A percentile compares a stretch with the other conserved stretches of the same genome.
These are phyloP conservation scores for Hiodon alosoides DNA, from an alignment of 2,113 vertebrate genomes.

Conservation along the genomic window DNA sequence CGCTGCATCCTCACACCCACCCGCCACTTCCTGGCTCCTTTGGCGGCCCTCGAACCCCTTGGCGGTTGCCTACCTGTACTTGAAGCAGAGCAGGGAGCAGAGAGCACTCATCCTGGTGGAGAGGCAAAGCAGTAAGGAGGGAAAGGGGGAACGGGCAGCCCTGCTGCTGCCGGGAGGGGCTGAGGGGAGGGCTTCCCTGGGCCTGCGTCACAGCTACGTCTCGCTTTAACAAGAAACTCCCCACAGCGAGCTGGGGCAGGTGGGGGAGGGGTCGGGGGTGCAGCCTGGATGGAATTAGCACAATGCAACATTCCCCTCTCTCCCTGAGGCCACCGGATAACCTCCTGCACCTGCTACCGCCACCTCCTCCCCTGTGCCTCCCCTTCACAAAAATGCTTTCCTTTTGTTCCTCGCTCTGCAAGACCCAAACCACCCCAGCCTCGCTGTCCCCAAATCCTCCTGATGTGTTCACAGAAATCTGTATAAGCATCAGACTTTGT, in stretches of 20 bases:
- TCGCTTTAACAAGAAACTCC: no score
- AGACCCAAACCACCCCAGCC: no score
- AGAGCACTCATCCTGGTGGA: constrained; percentile 71
- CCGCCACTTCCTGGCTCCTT: background rate
- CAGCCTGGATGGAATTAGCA: constrained; percentile 24
- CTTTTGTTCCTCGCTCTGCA: background rate
- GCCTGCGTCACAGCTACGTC: constrained; percentile 21
- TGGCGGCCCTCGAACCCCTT: no score
- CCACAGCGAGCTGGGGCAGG: constrained; percentile 49
- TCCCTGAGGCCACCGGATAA: background rate
- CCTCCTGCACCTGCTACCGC: constrained; percentile 19
- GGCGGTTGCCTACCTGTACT: constrained; percentile 68
- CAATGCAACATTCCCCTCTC: constrained; percentile 17
- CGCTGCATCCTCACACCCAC: background rate
- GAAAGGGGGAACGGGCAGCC: constrained; percentile 41
- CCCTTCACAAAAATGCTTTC: background rate
- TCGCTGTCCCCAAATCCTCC: background rate
- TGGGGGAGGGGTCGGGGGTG: background rate
- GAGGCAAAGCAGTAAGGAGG: constrained; percentile 55
- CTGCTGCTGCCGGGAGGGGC: constrained; percentile 66
- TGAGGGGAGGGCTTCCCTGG: constrained; percentile 45
- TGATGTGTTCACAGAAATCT: background rate
- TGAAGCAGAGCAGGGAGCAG: constrained; percentile 77
- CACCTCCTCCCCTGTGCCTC: background rate
- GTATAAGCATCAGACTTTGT: background rate